A percentile compares a stretch with the other conserved stretches of the same genome.
Evolutionary conservation across 2,113 vertebrate species (phyloP).

Genomic region (Callospermophilus lateralis): DNA sequence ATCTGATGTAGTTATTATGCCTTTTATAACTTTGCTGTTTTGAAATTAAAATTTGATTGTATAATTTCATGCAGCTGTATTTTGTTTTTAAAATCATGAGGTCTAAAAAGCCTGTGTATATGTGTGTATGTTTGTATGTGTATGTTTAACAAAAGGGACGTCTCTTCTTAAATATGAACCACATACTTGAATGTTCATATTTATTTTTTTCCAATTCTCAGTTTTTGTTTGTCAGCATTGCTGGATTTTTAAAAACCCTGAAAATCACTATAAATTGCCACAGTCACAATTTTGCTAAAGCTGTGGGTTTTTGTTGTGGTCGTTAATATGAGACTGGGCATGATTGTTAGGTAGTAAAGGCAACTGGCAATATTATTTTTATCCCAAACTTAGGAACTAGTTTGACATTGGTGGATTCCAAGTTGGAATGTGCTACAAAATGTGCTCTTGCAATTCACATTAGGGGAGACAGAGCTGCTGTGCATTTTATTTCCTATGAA

Average conservation of each 20-base stretch:
- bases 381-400: neutral
- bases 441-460: neutral
- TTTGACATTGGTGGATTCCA: neutral
- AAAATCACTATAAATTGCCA: neutral
- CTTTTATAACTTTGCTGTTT: constrained; percentile 29
- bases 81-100: neutral
- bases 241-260: neutral
- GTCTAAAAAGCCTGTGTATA: neutral
- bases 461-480: neutral
- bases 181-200: neutral
- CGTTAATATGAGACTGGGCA: neutral
- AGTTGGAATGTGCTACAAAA: neutral
- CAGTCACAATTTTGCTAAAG: neutral
- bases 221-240: constrained; percentile 26
- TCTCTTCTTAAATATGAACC: neutral
- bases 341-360: neutral
- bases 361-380: neutral
- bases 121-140: neutral
- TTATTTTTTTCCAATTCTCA: constrained; percentile 13
- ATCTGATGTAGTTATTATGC: neutral
- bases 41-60: constrained; percentile 46
- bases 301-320: neutral
- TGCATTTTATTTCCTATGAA: constrained; percentile 34
- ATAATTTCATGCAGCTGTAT: neutral
- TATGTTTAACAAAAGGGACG: neutral